Conservation (phyloP, 2,888 invertebrate species). For the Drosophila sordidula region DNA sequence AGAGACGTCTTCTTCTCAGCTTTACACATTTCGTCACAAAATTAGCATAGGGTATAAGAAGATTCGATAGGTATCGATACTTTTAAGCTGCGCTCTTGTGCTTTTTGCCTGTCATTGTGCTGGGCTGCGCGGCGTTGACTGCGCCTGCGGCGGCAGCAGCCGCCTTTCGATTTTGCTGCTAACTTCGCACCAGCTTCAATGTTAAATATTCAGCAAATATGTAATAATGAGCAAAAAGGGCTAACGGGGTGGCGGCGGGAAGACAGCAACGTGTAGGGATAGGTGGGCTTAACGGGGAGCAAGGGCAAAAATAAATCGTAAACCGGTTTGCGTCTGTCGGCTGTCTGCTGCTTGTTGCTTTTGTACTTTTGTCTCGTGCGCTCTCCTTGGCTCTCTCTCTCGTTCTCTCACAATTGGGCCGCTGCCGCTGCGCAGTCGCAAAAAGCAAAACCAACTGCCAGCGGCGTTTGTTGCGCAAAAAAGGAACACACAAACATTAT, state of each 20-base stretch:
- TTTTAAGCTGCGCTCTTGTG: conserved; percentile 15
- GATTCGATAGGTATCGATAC: not conserved
- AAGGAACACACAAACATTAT: conserved; percentile 49
- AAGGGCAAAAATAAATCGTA: conserved; percentile 76
- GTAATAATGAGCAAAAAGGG: conserved; percentile 55
- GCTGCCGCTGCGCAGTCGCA: conserved; percentile 67
- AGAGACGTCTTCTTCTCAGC: not conserved
- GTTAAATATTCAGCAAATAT: conserved; percentile 71
- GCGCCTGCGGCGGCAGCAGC: conserved; percentile 29
- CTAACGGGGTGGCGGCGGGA: conserved; percentile 1
- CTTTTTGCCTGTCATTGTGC: conserved; percentile 36
- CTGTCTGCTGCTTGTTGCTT: conserved; percentile 29
- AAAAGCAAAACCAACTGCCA: conserved; percentile 55
- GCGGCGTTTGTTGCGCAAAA: conserved; percentile 69
- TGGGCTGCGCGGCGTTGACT: conserved; percentile 29
- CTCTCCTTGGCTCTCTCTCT: conserved; percentile 16
- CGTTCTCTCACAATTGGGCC: conserved; percentile 19
- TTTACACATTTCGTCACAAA: not conserved
- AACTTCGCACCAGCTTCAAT: conserved; percentile 44
- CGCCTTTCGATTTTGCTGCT: conserved; percentile 41
- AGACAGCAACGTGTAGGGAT: conserved; percentile 1
- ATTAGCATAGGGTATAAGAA: not conserved
- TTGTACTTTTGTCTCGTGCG: conserved; percentile 31
- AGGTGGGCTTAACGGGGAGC: conserved; percentile 29
- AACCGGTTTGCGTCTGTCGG: conserved; percentile 64